Conservation (phyloP, 2,797 vertebrate species). For the Knipowitschia caucasica region DNA sequence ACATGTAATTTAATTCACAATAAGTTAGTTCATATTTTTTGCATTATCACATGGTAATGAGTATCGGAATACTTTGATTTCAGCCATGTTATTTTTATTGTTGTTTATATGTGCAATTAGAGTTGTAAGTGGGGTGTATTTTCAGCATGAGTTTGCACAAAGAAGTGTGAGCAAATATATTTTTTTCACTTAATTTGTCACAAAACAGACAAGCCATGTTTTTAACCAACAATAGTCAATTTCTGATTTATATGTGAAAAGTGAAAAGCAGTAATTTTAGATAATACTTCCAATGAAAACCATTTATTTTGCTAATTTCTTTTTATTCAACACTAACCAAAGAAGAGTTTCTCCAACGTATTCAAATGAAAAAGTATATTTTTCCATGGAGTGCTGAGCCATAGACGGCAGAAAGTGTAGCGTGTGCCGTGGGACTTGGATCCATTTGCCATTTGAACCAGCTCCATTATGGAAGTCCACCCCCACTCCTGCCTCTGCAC, state of each 20-base stretch:
- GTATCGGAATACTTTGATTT: too few species aligned
- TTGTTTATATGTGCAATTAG: too few species aligned
- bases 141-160: too few species aligned
- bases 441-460: conserved; percentile 35
- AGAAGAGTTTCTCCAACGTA: background rate
- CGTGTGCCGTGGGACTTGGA: conserved; percentile 15
- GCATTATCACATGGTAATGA: too few species aligned
- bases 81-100: too few species aligned
- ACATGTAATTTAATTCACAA: too few species aligned
- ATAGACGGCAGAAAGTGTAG: conserved; percentile 3
- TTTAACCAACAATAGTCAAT: background rate
- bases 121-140: too few species aligned
- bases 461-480: conserved; percentile 34
- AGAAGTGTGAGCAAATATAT: background rate
- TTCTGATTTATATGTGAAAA: background rate
- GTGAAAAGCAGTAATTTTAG: background rate
- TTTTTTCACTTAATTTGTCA: background rate
- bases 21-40: too few species aligned
- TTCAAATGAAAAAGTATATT: background rate
- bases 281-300: background rate
- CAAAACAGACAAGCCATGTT: background rate
- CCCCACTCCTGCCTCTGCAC: conserved; percentile 30
- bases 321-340: background rate
- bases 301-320: background rate
- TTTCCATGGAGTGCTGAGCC: conserved; percentile 5